phyloP scores from a whole-genome alignment of 2,888 invertebrate species.

The Apamea sordens region DNA sequence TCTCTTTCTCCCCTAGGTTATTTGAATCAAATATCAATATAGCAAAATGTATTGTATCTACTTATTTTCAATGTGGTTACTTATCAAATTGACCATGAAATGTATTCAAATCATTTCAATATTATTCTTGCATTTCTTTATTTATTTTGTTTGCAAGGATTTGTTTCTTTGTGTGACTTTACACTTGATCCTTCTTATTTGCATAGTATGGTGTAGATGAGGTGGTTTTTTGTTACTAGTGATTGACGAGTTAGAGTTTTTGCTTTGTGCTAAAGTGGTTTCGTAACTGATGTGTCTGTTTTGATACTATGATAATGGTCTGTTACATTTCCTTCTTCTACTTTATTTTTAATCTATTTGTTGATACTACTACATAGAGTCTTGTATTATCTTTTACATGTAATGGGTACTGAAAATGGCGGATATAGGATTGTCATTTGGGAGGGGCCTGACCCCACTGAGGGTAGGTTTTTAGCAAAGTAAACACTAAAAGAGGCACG shows the following conservation, averaged over 20 bases:
- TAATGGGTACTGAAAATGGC: no score
- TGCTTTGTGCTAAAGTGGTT: not conserved
- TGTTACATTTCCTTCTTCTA: not conserved
- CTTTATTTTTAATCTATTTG: not conserved
- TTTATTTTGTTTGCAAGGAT: conserved; percentile 39
- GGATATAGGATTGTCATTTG: no score
- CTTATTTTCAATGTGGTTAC: conserved; percentile 76
- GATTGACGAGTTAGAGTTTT: conserved; percentile 22
- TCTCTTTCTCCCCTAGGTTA: conserved; percentile 57
- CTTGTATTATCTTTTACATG: not conserved
- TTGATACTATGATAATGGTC: not conserved
- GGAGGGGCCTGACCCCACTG: no score
- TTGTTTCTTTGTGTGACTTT: conserved; percentile 69
- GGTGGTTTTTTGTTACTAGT: conserved; percentile 32
- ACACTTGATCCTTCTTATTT: conserved; percentile 72
- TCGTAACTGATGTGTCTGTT: not conserved
- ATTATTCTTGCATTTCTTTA: conserved; percentile 58
- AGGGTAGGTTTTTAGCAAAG: no score
- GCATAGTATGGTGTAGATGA: conserved; percentile 63
- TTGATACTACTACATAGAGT: not conserved
- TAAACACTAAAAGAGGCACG: no score
- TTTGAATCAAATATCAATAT: conserved; percentile 84
- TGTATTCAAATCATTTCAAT: conserved; percentile 77
- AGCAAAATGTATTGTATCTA: conserved; percentile 67
- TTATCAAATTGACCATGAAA: conserved; percentile 87